Evolutionary conservation across 2,797 vertebrate genomes (phyloP), one percentile per base, ranked within the genome.

Genomic region (Clarias pachynema): DNA sequence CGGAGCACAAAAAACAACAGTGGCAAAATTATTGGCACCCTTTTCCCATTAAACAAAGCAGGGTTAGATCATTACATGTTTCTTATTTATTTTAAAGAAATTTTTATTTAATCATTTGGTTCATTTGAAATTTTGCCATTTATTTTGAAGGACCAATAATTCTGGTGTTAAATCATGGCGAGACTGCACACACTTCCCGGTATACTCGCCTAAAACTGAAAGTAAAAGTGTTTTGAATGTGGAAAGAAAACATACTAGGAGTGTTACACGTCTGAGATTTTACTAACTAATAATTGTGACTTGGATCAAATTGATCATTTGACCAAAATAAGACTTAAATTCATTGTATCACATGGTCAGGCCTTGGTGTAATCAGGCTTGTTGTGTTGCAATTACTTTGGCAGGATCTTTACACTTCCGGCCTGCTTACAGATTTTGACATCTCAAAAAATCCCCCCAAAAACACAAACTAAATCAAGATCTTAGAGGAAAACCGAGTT

Each of bases 141-240:
- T 75, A 16, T 22, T 9, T 57, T 59, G 29, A 59, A 15, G 5
- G 20, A 6, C 8, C 56, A 9, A 22, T 77, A 56, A 56, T 20
- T 10, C 49, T 56, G 26, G 31, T 12, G 12, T 26, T 44, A 15
- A n/a, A 62, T 79, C 24, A 40, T 60, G 57, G 37, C 22, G 6
- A 79, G 34, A 79, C 1, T 24, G 37, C 37, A 79, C 62, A 63
- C 9, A 40, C 75, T 29, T 72, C 68, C 56, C 37, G 5, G 26
- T 79, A 70, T 69, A 56, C 24, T 37, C 12, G 34, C n/a, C 22
- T 69, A 29, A 60, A 83, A 83, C 56, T 70, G 85, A 86, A 86
- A 86, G 85, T 79, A 86, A 86, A 86, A 86, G 81, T 79, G 57
- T 83, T 73, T 63, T 37, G 14, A 62, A 12, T n/a, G 18, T 22